These are phyloP conservation scores for Chaenocephalus aceratus DNA, from an alignment of 2,113 vertebrate genomes.

Conservation along the genomic window DNA sequence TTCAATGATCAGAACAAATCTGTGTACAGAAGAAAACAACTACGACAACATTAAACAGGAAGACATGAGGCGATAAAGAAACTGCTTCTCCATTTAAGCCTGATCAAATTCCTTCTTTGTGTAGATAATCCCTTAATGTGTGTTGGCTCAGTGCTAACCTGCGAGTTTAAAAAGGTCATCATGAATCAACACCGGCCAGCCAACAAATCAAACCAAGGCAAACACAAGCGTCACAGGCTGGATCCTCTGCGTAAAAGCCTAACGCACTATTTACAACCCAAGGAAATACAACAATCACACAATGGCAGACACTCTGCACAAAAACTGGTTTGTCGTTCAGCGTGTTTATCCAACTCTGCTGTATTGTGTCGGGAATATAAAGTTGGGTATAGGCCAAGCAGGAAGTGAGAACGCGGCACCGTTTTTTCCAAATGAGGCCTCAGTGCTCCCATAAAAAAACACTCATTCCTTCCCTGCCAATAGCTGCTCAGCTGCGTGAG, in stretches of 20 bases:
- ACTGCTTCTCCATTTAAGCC: slow-evolving; percentile 6
- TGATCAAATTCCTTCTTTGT: neutral
- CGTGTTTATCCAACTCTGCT: neutral
- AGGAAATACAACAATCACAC: slow-evolving; percentile 19
- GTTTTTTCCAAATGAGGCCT: slow-evolving; percentile 46
- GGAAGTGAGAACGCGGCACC: slow-evolving; percentile 42
- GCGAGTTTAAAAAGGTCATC: neutral
- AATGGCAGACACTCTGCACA: neutral
- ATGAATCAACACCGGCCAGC: neutral
- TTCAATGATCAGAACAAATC: neutral
- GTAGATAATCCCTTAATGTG: neutral
- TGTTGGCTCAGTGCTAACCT: neutral
- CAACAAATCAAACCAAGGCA: slow-evolving; percentile 24
- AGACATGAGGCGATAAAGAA: neutral
- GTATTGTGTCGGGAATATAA: slow-evolving; percentile 7
- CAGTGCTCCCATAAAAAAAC: slow-evolving; percentile 55
- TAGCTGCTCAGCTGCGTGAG: slow-evolving; percentile 28
- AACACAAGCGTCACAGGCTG: neutral
- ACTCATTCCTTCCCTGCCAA: slow-evolving; percentile 51
- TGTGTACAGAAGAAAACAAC: neutral
- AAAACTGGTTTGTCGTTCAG: slow-evolving; percentile 3
- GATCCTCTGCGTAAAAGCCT: neutral
- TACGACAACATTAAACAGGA: neutral
- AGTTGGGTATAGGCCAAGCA: slow-evolving; percentile 32
- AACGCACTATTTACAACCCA: neutral